Evolutionary conservation across 2,797 vertebrate species (phyloP).

Genomic region (Crenuchus spilurus): DNA sequence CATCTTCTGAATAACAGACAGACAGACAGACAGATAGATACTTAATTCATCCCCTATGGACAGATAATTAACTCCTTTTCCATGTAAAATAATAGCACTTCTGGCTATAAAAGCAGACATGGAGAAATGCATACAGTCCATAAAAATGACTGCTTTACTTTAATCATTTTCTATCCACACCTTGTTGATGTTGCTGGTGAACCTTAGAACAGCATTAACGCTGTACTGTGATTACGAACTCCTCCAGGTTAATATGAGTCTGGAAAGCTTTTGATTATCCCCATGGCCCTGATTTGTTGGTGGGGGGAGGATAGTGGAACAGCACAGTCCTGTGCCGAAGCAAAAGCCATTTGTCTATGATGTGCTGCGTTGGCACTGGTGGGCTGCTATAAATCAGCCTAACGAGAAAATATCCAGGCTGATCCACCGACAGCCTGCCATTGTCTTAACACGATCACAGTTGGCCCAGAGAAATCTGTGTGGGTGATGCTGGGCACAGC

Average conservation of each 20-base stretch:
- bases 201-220: conserved; percentile 18
- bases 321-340: conserved; percentile 44
- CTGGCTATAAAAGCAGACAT: conserved; percentile 6
- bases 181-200: conserved; percentile 12
- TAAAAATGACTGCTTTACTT: neutral
- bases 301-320: conserved; percentile 23
- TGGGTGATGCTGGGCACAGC: neutral
- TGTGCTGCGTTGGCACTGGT: conserved; percentile 47
- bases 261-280: conserved; percentile 29
- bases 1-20: too few relatives aligned
- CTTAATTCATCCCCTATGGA: conserved; percentile 8
- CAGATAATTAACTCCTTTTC: conserved; percentile 17
- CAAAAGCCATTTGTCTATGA: conserved; percentile 53
- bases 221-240: neutral
- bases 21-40: too few relatives aligned
- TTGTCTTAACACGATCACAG: conserved; percentile 59
- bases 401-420: conserved; percentile 73
- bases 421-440: conserved; percentile 65
- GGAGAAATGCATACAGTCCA: neutral
- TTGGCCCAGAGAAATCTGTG: neutral
- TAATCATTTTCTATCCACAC: neutral
- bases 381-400: conserved; percentile 73
- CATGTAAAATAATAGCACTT: conserved; percentile 9
- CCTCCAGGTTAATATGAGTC: conserved; percentile 29
- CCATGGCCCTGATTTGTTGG: conserved; percentile 29